Conservation (phyloP, 2,113 vertebrate genomes). For the Philantomba maxwellii region DNA sequence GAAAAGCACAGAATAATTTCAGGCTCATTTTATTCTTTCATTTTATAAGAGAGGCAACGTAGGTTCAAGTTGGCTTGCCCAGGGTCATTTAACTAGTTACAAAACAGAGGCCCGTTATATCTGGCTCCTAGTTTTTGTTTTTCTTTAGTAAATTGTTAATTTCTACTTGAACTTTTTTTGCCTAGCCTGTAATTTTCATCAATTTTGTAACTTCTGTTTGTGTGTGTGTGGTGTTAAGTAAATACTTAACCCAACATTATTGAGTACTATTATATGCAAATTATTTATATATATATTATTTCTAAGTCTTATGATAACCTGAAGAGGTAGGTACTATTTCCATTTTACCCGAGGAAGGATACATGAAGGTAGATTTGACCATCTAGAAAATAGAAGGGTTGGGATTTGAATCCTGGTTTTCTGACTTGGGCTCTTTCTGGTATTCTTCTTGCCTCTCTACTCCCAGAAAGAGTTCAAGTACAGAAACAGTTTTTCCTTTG, state of each 20-base stretch:
- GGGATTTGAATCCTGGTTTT: not conserved
- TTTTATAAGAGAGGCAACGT: not conserved
- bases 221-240: not conserved
- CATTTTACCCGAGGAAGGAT: not conserved
- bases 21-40: not conserved
- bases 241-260: not conserved
- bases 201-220: not conserved
- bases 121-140: not conserved
- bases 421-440: not conserved
- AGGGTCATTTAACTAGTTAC: not conserved
- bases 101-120: not conserved
- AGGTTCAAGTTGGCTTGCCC: not conserved
- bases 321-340: not conserved
- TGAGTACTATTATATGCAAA: not conserved
- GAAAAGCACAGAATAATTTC: not conserved
- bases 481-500: not conserved
- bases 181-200: not conserved
- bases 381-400: not conserved
- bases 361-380: not conserved
- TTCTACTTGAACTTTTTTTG: not conserved
- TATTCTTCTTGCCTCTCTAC: not conserved
- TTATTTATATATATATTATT: not conserved
- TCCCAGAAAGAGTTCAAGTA: not conserved
- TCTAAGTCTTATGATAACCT: not conserved
- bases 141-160: conserved; percentile 20